Conservation (phyloP, 2,797 vertebrate species). For the Leptodactylus fallax region DNA sequence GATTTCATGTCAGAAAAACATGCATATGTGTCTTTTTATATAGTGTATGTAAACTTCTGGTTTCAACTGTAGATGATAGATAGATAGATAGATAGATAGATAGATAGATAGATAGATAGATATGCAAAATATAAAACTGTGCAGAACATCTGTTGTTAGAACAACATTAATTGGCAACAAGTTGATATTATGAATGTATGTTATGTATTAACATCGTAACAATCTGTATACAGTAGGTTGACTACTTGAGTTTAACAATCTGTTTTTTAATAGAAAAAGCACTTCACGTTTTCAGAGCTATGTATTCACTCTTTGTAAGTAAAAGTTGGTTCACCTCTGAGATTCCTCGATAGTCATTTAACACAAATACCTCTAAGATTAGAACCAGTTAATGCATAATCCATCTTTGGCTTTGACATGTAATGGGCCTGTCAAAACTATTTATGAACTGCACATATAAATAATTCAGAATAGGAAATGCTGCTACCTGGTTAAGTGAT, state of each 20-base stretch:
- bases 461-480: conserved; percentile 59
- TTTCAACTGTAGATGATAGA: no score
- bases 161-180: not conserved
- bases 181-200: not conserved
- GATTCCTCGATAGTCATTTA: conserved; percentile 38
- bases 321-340: conserved; percentile 49
- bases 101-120: not conserved
- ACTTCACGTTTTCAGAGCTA: not conserved
- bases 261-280: not conserved
- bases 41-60: no score
- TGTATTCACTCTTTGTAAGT: conserved; percentile 31
- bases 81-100: no score
- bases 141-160: not conserved
- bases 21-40: no score
- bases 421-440: conserved; percentile 59
- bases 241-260: not conserved
- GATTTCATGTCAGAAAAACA: no score
- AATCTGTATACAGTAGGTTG: not conserved
- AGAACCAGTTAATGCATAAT: conserved; percentile 42
- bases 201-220: not conserved
- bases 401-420: conserved; percentile 55
- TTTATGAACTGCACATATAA: conserved; percentile 57
- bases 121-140: not conserved
- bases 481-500: conserved; percentile 61
- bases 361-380: conserved; percentile 52